phyloP scores from a whole-genome alignment of 2,113 vertebrate species.

The Gavialis gangeticus region DNA sequence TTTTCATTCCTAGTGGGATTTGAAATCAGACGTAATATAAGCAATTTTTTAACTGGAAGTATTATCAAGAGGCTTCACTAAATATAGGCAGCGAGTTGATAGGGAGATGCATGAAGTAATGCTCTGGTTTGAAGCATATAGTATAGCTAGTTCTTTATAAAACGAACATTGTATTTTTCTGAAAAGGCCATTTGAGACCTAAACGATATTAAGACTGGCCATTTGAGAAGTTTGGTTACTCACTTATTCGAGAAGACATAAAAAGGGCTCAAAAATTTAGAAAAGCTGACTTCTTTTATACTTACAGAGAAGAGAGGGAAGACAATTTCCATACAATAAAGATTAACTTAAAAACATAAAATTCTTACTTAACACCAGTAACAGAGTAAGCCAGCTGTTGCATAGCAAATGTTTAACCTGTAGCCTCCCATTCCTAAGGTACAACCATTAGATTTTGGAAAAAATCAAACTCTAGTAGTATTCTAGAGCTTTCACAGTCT shows the following conservation, averaged over 20 bases:
- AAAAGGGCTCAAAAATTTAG: neutral
- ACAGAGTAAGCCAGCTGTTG: neutral
- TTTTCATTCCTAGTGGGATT: slow-evolving; percentile 7
- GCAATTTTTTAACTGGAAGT: neutral
- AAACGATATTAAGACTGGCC: neutral
- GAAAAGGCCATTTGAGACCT: neutral
- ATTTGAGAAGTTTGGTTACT: slow-evolving; percentile 6
- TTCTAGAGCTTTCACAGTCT: neutral
- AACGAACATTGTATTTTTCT: neutral
- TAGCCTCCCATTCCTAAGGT: neutral
- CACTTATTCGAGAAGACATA: neutral
- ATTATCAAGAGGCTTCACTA: neutral
- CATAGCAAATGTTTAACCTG: neutral
- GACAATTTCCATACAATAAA: neutral
- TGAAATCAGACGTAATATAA: neutral
- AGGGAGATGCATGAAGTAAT: neutral
- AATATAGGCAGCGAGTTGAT: neutral
- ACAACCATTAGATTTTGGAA: neutral
- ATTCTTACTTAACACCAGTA: neutral
- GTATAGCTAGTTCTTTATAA: neutral
- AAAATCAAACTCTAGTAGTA: neutral
- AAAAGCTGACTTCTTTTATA: neutral
- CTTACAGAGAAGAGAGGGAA: neutral
- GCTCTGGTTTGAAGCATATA: neutral
- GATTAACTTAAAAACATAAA: neutral